Percentiles rank a stretch among this genome's conserved stretches.
Evolutionary conservation across 2,888 invertebrate genomes (phyloP).

Genomic region (Auanema sp.): DNA sequence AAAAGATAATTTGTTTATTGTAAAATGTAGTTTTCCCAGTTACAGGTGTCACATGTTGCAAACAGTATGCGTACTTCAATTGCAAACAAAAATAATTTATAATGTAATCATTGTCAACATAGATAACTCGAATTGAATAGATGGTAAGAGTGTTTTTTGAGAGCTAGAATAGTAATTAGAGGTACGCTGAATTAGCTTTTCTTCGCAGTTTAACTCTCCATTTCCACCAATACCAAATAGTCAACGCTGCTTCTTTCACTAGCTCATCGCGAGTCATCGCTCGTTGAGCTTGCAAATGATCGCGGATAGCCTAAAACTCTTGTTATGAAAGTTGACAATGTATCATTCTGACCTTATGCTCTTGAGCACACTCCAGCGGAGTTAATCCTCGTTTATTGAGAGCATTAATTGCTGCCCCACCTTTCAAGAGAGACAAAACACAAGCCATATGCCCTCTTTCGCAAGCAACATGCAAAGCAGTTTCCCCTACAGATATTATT

Average conservation of each 20-base stretch:
- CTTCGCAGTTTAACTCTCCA: not conserved
- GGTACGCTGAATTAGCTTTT: not conserved
- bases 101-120: no score
- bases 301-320: not conserved
- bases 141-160: not conserved
- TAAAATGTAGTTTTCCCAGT: no score
- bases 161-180: not conserved
- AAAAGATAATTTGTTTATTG: no score
- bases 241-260: not conserved
- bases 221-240: not conserved
- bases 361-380: constrained; percentile 45
- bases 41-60: no score
- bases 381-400: constrained; percentile 38
- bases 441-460: constrained; percentile 32
- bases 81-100: no score
- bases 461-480: constrained; percentile 44
- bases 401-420: constrained; percentile 40
- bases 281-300: not conserved
- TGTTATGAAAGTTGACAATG: no score
- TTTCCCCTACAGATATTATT: constrained; percentile 25
- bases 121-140: no score
- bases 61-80: no score
- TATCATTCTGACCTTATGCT: constrained; percentile 14
- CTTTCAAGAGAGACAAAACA: constrained; percentile 30
- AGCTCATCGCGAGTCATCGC: not conserved